Conservation (phyloP, 2,797 vertebrate genomes). For the Apogon hyalosoma region DNA sequence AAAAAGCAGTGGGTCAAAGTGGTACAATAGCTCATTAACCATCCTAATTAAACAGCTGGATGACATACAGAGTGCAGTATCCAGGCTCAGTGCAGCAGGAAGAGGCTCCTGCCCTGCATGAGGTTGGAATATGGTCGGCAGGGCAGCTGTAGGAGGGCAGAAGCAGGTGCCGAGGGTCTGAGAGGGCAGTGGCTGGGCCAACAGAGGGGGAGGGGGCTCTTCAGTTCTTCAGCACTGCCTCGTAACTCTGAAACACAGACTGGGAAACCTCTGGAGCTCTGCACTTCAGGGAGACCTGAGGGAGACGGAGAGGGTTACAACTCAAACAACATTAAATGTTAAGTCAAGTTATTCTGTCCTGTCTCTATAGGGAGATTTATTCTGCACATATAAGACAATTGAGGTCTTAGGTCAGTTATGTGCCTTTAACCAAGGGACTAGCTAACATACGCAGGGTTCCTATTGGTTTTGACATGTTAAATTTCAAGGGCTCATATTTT, state of each 20-base stretch:
- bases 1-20: constrained; percentile 1
- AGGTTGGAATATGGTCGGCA: constrained; percentile 16
- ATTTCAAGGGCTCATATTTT: no score
- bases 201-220: background rate
- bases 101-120: constrained; percentile 17
- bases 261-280: constrained; percentile 93
- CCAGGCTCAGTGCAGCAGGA: constrained; percentile 21
- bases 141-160: constrained; percentile 11
- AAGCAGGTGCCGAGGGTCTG: constrained; percentile 26
- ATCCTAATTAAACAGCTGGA: constrained; percentile 41
- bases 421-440: no score
- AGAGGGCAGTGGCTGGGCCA: constrained; percentile 30
- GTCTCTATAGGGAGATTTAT: no score
- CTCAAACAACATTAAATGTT: background rate
- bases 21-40: constrained; percentile 24
- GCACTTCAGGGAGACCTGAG: constrained; percentile 93
- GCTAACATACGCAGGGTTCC: no score
- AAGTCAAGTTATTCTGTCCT: no score
- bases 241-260: constrained; percentile 92
- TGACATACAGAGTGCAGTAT: constrained; percentile 38
- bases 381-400: no score
- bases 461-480: no score
- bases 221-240: constrained; percentile 95
- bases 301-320: constrained; percentile 11
- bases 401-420: no score